These are phyloP conservation scores for Metridium senile DNA, from an alignment of 92 coral and sea anemone species.

Conservation along the genomic window DNA sequence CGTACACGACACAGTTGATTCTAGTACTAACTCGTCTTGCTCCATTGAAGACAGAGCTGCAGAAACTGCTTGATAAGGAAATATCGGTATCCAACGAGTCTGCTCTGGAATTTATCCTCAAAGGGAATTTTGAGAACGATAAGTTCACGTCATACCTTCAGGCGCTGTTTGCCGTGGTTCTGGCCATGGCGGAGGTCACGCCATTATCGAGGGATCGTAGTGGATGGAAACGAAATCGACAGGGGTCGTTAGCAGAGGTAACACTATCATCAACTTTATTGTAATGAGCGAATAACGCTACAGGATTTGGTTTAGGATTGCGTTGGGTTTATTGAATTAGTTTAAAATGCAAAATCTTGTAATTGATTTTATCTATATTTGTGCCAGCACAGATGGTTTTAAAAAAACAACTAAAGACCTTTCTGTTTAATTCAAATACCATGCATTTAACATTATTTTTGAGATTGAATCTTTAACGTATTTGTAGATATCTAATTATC, in stretches of 20 bases:
- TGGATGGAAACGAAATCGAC: constrained; percentile 22
- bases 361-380: too few species aligned
- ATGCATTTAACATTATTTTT: too few species aligned
- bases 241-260: constrained; percentile 35
- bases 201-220: constrained; percentile 26
- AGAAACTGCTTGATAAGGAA: constrained; percentile 88
- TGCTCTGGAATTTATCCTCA: constrained; percentile 88
- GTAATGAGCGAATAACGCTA: too few species aligned
- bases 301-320: too few species aligned
- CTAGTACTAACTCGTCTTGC: constrained; percentile 61
- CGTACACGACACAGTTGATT: constrained; percentile 43
- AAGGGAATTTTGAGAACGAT: constrained; percentile 92
- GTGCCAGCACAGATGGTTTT: too few species aligned
- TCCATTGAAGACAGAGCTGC: constrained; percentile 80
- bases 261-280: too few species aligned
- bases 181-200: constrained; percentile 76
- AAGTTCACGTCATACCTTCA: constrained; percentile 92
- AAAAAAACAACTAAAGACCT: too few species aligned
- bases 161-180: constrained; percentile 81
- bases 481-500: too few species aligned
- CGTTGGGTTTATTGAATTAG: too few species aligned
- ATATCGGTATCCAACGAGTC: constrained; percentile 76
- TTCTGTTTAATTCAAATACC: too few species aligned
- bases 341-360: too few species aligned
- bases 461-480: too few species aligned